A percentile compares a stretch with the other conserved stretches of the same genome.
phyloP scores from a whole-genome alignment of 2,113 vertebrate species.

The Herpetotheres cachinnans region DNA sequence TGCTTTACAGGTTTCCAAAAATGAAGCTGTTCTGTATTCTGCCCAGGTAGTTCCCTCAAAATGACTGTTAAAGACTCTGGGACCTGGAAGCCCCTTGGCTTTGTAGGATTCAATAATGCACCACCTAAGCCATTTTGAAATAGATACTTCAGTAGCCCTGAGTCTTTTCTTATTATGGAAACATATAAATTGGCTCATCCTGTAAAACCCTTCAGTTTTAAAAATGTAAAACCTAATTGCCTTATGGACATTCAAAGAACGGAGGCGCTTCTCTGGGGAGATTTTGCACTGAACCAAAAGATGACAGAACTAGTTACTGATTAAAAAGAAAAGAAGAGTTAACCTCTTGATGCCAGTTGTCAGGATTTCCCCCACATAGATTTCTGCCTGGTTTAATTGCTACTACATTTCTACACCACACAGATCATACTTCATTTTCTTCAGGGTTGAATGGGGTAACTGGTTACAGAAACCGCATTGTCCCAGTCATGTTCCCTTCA shows the following conservation, averaged over 20 bases:
- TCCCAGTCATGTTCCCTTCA: constrained; percentile 29
- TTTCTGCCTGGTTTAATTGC: constrained; percentile 56
- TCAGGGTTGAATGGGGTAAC: constrained; percentile 45
- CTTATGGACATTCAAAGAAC: constrained; percentile 71
- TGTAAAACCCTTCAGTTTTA: constrained; percentile 62
- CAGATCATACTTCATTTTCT: constrained; percentile 31
- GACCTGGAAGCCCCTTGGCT: constrained; percentile 68
- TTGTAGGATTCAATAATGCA: constrained; percentile 68
- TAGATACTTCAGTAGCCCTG: constrained; percentile 38
- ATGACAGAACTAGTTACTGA: constrained; percentile 69
- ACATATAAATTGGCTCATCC: constrained; percentile 59
- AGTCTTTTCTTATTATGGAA: constrained; percentile 66
- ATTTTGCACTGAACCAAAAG: constrained; percentile 60
- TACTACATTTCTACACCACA: not conserved
- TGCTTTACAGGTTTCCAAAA: constrained; percentile 35
- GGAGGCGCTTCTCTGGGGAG: constrained; percentile 70
- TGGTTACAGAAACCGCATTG: constrained; percentile 51
- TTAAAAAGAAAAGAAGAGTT: constrained; percentile 59
- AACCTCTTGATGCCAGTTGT: constrained; percentile 59
- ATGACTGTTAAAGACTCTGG: constrained; percentile 59
- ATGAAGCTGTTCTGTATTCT: constrained; percentile 64
- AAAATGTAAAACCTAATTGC: constrained; percentile 73
- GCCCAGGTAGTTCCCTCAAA: constrained; percentile 56
- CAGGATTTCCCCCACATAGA: constrained; percentile 45
- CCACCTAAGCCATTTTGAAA: constrained; percentile 67